Evolutionary conservation across 2,888 invertebrate species (phyloP), one percentile per base, ranked within the genome.

Genomic region (Sarcophaga caerulescens): DNA sequence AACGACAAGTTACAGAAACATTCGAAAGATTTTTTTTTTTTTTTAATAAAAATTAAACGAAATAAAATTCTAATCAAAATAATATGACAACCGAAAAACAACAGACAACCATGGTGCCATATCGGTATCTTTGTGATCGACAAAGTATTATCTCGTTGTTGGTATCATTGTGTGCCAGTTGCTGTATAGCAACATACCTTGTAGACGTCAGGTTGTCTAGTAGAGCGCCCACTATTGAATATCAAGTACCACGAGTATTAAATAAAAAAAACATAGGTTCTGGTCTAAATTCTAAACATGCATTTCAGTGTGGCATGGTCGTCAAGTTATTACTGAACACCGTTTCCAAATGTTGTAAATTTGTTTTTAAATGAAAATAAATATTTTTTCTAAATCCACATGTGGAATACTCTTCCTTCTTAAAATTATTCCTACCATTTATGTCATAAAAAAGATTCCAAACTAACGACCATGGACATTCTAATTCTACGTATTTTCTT

Each of bases 201-300:
- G 47, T 79, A 68, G 82, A 82, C 81, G 79, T 79, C 85, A 76
- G 71, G 45, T 79, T 82, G 85, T 85, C 82, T 85, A 35, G 52
- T 47, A 57, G 10, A 76, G 70, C 82, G 75, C 82, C 82, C 79
- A 82, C 82, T 45, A 25, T 62, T 17, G n/a, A 81, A 59, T 71
- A 66, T 81, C 44, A 70, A 70, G 45, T 23, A 52, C 60, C 5
- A 52, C 52, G 23, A 52, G 23, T 25, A 8, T 23, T 23, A 12
- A 11, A 76, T 23, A 12, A 63, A 14, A 73, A 23, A 66, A 77
- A 71, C 57, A 17, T 63, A 19, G 69, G 19, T 62, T 35, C 74
- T 69, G 21, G 25, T 21, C 35, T 74, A 71, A 63, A 79, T 60
- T 60, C 57, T 60, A 52, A 17, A n/a, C 71, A 57, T 71, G 52